Conservation (phyloP, 2,888 invertebrate genomes). For the Drosophila acutilabella region DNA sequence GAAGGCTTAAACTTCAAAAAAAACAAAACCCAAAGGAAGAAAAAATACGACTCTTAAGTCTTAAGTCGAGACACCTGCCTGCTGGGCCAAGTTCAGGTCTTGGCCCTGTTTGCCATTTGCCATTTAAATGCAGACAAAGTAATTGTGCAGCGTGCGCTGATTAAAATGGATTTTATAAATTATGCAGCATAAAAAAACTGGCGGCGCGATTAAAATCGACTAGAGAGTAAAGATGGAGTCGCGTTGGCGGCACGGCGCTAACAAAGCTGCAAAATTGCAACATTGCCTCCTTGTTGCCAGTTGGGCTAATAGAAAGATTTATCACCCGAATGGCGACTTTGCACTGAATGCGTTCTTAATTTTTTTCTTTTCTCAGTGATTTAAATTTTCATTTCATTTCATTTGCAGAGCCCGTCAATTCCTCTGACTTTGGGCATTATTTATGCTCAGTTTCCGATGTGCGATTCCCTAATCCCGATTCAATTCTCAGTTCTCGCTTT, state of each 20-base stretch:
- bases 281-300: conserved; percentile 12
- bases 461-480: conserved; percentile 33
- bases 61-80: conserved; percentile 64
- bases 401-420: conserved; percentile 72
- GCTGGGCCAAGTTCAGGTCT: conserved; percentile 72
- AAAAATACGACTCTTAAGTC: not conserved
- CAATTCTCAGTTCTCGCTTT: conserved; percentile 48
- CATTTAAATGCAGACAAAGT: conserved; percentile 84
- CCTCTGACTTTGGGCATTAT: conserved; percentile 56
- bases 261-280: conserved; percentile 21
- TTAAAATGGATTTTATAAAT: conserved; percentile 82
- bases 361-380: conserved; percentile 45
- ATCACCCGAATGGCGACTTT: conserved; percentile 64
- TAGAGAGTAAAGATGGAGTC: conserved; percentile 45
- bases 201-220: conserved; percentile 77
- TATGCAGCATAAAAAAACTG: conserved; percentile 60
- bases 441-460: conserved; percentile 51
- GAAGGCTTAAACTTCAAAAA: conserved; percentile 13
- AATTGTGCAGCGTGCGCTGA: conserved; percentile 79
- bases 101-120: conserved; percentile 45
- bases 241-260: conserved; percentile 24
- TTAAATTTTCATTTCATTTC: conserved; percentile 80
- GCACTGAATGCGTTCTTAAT: conserved; percentile 26
- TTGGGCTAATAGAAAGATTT: conserved; percentile 83
- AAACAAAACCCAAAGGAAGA: too few relatives aligned